These are phyloP conservation scores for Huso huso DNA, from an alignment of 2,797 vertebrate genomes.

Conservation along the genomic window DNA sequence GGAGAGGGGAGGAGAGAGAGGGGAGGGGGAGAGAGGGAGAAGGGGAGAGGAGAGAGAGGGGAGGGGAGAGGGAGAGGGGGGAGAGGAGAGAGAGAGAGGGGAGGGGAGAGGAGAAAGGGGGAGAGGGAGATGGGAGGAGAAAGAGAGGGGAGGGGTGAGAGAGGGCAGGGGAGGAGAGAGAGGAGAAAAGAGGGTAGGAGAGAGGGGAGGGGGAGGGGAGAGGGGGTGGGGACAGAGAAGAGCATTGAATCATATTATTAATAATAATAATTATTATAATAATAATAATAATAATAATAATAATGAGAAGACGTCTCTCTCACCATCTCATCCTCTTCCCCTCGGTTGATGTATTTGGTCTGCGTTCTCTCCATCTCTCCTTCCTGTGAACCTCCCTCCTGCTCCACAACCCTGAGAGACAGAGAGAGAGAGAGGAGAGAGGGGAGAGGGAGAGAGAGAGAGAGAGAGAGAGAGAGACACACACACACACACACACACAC, in stretches of 20 bases:
- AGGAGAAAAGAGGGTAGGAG: too few species aligned
- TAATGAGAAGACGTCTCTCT: neutral
- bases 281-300: neutral
- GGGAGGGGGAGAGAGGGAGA: neutral
- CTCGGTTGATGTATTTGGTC: slow-evolving; percentile 20
- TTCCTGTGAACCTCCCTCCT: slow-evolving; percentile 20
- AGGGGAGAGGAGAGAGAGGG: neutral
- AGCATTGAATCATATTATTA: neutral
- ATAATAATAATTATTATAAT: neutral
- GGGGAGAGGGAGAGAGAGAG: neutral
- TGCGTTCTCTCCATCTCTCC: slow-evolving; percentile 22
- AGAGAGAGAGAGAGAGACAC: neutral
- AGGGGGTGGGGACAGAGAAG: neutral
- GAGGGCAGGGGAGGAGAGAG: too few species aligned
- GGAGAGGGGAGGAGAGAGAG: slow-evolving; percentile 6
- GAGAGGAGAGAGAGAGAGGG: neutral
- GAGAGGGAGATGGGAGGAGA: too few species aligned
- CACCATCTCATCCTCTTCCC: slow-evolving; percentile 25
- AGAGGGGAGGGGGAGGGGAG: too few species aligned
- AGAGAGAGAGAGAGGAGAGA: neutral
- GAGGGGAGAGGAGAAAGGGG: too few species aligned
- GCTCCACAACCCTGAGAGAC: slow-evolving; percentile 18
- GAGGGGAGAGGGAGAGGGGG: slow-evolving; percentile 13
- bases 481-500: too few species aligned
- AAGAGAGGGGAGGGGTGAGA: too few species aligned